These are phyloP conservation scores for Hydrozoanthus tunicans DNA, from an alignment of 64 coral and sea anemone genomes.

Conservation along the genomic window DNA sequence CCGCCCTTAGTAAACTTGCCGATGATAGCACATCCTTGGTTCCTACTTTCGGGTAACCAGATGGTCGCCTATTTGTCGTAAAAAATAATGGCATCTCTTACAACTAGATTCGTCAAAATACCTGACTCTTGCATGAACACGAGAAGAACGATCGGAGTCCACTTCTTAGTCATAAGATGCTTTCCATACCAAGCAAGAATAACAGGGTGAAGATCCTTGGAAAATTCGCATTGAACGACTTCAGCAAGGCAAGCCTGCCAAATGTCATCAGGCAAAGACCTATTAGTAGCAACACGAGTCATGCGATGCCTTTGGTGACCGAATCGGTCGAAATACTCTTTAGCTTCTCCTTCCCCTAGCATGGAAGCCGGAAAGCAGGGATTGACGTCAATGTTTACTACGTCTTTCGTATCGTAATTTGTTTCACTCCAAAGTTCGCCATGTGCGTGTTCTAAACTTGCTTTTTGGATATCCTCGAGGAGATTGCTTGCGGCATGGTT, in stretches of 20 bases:
- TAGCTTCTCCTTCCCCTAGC: neutral
- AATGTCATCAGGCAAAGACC: neutral
- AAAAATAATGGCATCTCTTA: neutral
- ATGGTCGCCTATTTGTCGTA: neutral
- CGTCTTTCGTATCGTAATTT: neutral
- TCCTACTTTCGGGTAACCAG: neutral
- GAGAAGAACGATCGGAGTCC: neutral
- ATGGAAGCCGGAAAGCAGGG: slow-evolving; percentile 10
- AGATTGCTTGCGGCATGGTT: neutral
- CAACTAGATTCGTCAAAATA: neutral
- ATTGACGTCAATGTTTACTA: slow-evolving; percentile 11
- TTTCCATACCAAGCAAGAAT: neutral
- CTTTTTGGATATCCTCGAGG: neutral
- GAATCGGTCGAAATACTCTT: neutral
- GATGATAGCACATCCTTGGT: neutral
- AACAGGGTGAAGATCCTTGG: neutral
- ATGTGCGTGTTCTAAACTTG: slow-evolving; percentile 12
- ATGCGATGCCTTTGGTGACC: neutral
- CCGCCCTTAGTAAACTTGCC: slow-evolving; percentile 33
- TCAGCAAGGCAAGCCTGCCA: neutral
- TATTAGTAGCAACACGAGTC: neutral
- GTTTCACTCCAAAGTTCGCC: slow-evolving; percentile 1
- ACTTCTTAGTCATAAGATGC: neutral
- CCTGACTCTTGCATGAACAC: neutral
- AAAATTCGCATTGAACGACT: neutral